Evolutionary conservation across 2,113 vertebrate genomes (phyloP).

Genomic region (Centropus bengalensis): DNA sequence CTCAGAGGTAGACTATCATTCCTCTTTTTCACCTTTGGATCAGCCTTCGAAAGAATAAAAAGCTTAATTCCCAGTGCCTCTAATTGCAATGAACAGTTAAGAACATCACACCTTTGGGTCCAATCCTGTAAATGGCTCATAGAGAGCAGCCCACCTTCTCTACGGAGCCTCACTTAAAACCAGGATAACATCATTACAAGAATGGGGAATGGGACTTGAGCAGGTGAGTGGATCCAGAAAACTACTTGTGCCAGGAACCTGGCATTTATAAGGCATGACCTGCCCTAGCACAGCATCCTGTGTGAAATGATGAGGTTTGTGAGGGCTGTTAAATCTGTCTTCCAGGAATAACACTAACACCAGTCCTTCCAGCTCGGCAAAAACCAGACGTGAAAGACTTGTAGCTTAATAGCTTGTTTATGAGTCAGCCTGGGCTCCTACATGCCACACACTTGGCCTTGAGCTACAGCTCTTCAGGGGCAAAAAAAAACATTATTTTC

Average conservation of each 20-base stretch:
- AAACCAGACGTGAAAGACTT: not conserved
- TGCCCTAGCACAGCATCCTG: not conserved
- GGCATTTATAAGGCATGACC: conserved; percentile 11
- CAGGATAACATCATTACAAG: not conserved
- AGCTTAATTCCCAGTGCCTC: not conserved
- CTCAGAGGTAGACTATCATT: not conserved
- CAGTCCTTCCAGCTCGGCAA: not conserved
- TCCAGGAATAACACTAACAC: conserved; percentile 24
- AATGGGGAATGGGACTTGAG: not conserved
- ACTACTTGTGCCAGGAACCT: not conserved
- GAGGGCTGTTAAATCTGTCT: not conserved
- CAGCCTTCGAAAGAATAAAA: not conserved
- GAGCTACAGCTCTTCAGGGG: not conserved
- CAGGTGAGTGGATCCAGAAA: not conserved
- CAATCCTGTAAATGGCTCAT: not conserved
- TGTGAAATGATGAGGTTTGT: not conserved
- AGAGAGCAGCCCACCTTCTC: not conserved
- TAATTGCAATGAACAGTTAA: not conserved
- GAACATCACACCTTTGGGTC: not conserved
- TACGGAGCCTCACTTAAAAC: not conserved
- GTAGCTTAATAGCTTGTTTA: conserved; percentile 8
- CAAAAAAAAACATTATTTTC: not conserved
- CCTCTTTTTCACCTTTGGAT: not conserved
- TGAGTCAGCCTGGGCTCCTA: not conserved
- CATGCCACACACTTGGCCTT: accelerated